Evolutionary conservation across 2,113 vertebrate genomes (phyloP), one percentile per base, ranked within the genome.

Genomic region (Ciconia maguari): DNA sequence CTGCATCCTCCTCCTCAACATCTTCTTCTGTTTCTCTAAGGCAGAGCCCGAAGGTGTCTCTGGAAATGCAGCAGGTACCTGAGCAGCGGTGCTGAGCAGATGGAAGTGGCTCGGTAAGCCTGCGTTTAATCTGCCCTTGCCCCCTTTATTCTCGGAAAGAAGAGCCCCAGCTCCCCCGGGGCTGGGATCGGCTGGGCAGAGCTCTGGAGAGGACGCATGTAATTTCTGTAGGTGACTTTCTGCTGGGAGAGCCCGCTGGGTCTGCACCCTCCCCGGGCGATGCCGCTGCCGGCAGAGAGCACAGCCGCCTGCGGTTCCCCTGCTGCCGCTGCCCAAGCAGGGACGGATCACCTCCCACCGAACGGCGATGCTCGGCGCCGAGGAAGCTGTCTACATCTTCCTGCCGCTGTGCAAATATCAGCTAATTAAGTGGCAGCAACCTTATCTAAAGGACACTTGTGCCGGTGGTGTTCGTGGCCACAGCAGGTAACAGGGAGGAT

Each of bases 291-390:
- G 3, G 17, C 77, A n/a, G 41, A 6, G 8, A 6, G 57, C 60
- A 2, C 29, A n/a, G 58, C 58, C 77, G 9, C n/a, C 36, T 3
- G 21, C 2, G 6, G n/a, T 27, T 17, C 55, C 46, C 29, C 34
- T 3, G 2, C 46, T 19, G 38, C 52, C 4, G 34, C 44, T 12
- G 48, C 54, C 62, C 2, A 11, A 10, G 57, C 44, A 2, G 55
- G 51, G 51, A 36, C 0, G 8, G 55, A 8, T 44, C 72, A 24
- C 27, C 51, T 36, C 44, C 78, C n/a, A 1, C 34, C 52, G 8
- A 3, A 4, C 0, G 18, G 34, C 0, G 9, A 51, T 30, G 70
- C 55, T 32, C 0, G n/a, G 69, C 1, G 1, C 57, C 4, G 5
- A 22, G 87, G 49, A 17, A 81, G 52, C 70, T 24, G 11, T 24